Percentiles rank a stretch among this genome's conserved stretches.
These are phyloP conservation scores for Clepsis dumicolana DNA, from an alignment of 2,888 invertebrate species.

Conservation along the genomic window DNA sequence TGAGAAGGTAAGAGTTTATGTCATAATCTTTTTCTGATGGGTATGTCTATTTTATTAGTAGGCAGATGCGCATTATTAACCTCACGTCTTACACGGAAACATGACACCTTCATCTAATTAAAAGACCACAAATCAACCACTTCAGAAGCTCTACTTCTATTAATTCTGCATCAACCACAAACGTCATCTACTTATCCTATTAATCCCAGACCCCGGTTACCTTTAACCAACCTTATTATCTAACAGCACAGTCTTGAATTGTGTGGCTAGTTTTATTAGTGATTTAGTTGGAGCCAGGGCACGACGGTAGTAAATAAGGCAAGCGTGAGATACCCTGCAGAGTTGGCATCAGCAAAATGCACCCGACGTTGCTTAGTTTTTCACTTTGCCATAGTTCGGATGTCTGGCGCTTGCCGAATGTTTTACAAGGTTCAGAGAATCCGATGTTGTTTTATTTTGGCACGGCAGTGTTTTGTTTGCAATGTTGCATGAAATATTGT, in stretches of 20 bases:
- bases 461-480: conserved; percentile 33
- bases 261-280: conserved; percentile 9
- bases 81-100: background rate
- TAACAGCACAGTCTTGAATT: background rate
- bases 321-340: conserved; percentile 77
- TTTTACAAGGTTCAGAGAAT: conserved; percentile 37
- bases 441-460: conserved; percentile 28
- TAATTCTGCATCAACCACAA: conserved; percentile 40
- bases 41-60: no score
- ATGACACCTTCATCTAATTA: conserved; percentile 22
- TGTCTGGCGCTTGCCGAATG: conserved; percentile 41
- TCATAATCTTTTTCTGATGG: no score
- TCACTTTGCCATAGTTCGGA: conserved; percentile 53
- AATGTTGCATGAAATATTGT: conserved; percentile 10
- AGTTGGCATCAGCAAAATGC: conserved; percentile 67
- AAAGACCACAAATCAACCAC: conserved; percentile 34
- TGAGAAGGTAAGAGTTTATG: background rate
- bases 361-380: conserved; percentile 63
- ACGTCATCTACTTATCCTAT: conserved; percentile 39
- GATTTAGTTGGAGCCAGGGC: conserved; percentile 40
- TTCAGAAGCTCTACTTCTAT: conserved; percentile 35
- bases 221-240: conserved; percentile 7
- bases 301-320: conserved; percentile 56
- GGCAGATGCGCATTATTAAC: no score
- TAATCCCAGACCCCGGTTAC: conserved; percentile 1